Evolutionary conservation across 2,797 vertebrate genomes (phyloP), one percentile per base, ranked within the genome.

Genomic region (Melanotaenia maccullochi): DNA sequence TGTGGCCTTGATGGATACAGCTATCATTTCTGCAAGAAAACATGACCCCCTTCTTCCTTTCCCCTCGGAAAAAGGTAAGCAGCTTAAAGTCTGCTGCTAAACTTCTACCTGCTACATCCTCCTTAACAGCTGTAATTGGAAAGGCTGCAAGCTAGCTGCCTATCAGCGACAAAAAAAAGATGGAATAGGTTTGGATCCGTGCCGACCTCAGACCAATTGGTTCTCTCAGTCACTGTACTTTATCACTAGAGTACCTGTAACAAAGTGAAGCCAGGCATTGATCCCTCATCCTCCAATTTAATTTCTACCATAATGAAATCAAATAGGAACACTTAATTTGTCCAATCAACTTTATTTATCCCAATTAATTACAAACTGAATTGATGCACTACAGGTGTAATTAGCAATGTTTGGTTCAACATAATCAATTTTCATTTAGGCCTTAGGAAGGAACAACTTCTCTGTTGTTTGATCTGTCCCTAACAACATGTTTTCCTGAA

Each of bases 261-360:
- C 74, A 86, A 77, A 83, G 78, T 57, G 71, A 68, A 80, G 79
- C 77, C 68, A 71, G 62, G 66, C 78, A 91, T 86, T 59, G 92
- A 94, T 92, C 80, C 84, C 78, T 83, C 82, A 83, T 85, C 74
- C 81, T 80, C 78, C 85, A 82, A 82, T 90, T 93, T 90, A 87
- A 93, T 93, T 90, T 92, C 89, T 79, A 77, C 60, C 61, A 33
- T 33, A 92, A 93, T 94, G 87, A 89, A 93, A 93, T 92, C 84
- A 88, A 92, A 91, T 90, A 78, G 89, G 79, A 88, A 65, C 85
- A 90, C 89, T 92, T 90, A 84, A 92, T 93, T 94, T 90, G 87
- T 92, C 89, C 88, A 90, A 92, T 94, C 91, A 93, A 87, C 85
- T 90, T 86, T 89, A 92, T 90, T 92, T 89, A 91, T 71, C 73